Base-by-base conservation (phyloP, 2,113 vertebrate species). In the Festucalex cinctus region DNA sequence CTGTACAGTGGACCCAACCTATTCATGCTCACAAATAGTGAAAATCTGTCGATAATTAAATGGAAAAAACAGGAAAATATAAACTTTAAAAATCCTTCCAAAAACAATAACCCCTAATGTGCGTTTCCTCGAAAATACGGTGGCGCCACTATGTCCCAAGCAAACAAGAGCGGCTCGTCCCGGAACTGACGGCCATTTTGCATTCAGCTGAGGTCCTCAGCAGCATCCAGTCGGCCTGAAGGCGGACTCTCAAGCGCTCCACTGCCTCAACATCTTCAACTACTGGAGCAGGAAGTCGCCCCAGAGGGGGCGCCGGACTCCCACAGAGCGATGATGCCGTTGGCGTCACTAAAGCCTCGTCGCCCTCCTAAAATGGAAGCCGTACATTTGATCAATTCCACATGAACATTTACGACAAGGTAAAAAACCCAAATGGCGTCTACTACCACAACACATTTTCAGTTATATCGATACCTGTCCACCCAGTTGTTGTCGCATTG, bases 271-370 rank as follows among this genome's bases (percentile, higher is more conserved):
- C 36, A 48, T 88, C 74, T 17, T 90, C 85, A 59, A 64, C 6
- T 2, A 41, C 41, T 2, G 78, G 79, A 51, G 84, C 62, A 6
- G 22, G 61, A 39, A 90, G 73, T 24, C 66, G 73, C 26, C 84
- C 85, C 9, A 91, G 60, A 0, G 79, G 41, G 56, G 86, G 78
- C 0, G 82, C 87, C 4, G 91, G 79, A 5, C 73, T 59, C 16
- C 91, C 90, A 2, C 86, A 84, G n/a, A 93, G 84, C 66, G 76
- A 79, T 24, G 86, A 77, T 3, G 72, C 86, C 4, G 88, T 92
- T 56, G 81, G 60, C 9, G 14, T 69, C 8, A 91, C 57, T 28
- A 65, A 51, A 0, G 71, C 65, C 63, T 59, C 57, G 10, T 90
- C 85, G 51, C 20, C 66, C 19, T 83, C 71, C 88, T 90, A 22